phyloP scores from a whole-genome alignment of 37 sponge, comb jelly and placozoan genomes.

The Bolinopsis microptera region DNA sequence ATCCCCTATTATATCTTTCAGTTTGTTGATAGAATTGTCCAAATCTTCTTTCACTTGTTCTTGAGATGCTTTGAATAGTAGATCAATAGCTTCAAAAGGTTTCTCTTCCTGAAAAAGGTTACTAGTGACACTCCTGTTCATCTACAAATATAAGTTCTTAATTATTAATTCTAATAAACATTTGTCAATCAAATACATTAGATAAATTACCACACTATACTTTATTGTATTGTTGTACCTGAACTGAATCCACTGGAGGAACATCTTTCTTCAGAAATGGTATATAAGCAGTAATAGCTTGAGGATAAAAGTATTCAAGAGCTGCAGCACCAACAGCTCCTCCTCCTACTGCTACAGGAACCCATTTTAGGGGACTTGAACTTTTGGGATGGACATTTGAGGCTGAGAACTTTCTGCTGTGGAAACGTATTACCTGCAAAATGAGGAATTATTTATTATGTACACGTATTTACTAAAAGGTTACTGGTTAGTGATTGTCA shows the following conservation, averaged over 20 bases:
- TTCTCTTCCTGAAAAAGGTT: background rate
- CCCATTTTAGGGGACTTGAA: no score
- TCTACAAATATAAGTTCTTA: no score
- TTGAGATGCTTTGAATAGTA: background rate
- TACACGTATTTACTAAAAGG: no score
- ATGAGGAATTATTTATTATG: background rate
- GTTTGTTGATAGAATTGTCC: background rate
- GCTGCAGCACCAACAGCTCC: background rate
- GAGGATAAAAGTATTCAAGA: background rate
- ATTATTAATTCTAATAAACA: no score
- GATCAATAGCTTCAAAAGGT: background rate
- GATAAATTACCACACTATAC: no score
- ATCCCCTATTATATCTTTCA: background rate
- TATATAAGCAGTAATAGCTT: background rate
- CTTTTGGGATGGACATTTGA: background rate
- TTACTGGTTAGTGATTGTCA: no score
- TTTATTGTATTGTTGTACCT: no score
- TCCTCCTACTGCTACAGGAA: background rate
- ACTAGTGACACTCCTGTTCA: no score
- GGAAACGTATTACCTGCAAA: background rate
- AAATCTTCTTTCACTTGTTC: background rate
- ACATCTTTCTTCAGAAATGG: background rate
- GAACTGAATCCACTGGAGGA: background rate
- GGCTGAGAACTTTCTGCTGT: slow-evolving; percentile 28
- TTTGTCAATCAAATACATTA: no score